phyloP scores from a whole-genome alignment of 2,888 invertebrate genomes.

The Synergus umbraculus region DNA sequence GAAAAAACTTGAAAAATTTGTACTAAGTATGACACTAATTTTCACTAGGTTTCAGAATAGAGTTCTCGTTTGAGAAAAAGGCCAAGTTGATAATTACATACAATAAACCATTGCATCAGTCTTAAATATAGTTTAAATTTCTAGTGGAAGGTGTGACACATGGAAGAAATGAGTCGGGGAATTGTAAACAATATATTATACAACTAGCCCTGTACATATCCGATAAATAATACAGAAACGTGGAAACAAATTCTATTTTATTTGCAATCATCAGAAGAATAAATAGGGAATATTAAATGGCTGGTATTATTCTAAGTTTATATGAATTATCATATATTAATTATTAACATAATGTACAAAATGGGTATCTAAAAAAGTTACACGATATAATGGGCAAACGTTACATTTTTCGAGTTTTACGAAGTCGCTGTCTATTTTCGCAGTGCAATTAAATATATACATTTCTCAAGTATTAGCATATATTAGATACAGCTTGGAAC shows the following conservation, averaged over 20 bases:
- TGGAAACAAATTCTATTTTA: neutral
- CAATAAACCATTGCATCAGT: no score
- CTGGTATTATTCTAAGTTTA: constrained; percentile 51
- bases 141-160: neutral
- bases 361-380: constrained; percentile 65
- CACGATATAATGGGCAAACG: constrained; percentile 59
- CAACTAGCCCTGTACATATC: constrained; percentile 10
- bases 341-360: constrained; percentile 72
- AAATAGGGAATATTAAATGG: constrained; percentile 42
- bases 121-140: neutral
- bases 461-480: constrained; percentile 58
- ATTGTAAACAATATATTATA: constrained; percentile 8
- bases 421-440: constrained; percentile 55
- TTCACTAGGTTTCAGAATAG: no score
- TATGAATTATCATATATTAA: constrained; percentile 68
- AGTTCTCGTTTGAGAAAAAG: no score
- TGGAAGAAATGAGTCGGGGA: neutral
- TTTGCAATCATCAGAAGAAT: constrained; percentile 22
- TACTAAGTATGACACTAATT: no score
- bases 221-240: constrained; percentile 4
- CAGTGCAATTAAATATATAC: constrained; percentile 67
- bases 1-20: no score
- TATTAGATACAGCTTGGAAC: constrained; percentile 60
- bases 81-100: no score
- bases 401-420: constrained; percentile 64